A percentile compares a stretch with the other conserved stretches of the same genome.
These are phyloP conservation scores for Nannoperca obscura DNA, from an alignment of 2,797 vertebrate species.

Conservation along the genomic window DNA sequence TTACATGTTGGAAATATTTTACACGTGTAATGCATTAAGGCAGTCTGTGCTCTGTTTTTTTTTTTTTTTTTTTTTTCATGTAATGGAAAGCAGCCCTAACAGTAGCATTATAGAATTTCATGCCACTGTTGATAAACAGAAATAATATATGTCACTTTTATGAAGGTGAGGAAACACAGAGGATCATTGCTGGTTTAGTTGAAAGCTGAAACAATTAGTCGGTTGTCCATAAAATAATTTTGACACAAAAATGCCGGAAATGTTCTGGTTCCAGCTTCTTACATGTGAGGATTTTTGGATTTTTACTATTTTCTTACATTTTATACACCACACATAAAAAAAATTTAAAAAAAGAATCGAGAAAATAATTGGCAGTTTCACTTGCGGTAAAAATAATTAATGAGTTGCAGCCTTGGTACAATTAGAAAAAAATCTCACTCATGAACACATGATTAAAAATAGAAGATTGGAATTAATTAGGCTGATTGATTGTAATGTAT, in stretches of 20 bases:
- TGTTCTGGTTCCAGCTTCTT: background rate
- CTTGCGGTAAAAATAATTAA: background rate
- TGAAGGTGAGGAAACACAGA: constrained; percentile 9
- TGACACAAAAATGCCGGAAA: background rate
- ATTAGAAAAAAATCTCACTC: background rate
- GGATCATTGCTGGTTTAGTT: background rate
- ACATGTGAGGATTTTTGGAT: background rate
- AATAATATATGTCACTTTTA: background rate
- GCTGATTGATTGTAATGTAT: constrained; percentile 21
- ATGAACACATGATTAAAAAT: constrained; percentile 11
- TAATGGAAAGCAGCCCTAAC: constrained; percentile 7
- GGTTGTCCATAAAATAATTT: background rate
- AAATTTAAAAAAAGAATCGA: background rate
- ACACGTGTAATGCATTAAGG: constrained; percentile 39
- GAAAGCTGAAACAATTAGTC: background rate
- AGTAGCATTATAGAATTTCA: constrained; percentile 10
- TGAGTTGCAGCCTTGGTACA: background rate
- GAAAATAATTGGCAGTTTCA: constrained; percentile 7
- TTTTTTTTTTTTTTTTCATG: constrained; percentile 45
- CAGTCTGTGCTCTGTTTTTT: constrained; percentile 34
- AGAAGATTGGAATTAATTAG: background rate
- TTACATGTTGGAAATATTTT: constrained; percentile 41
- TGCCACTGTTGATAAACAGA: constrained; percentile 17
- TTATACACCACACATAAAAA: background rate
- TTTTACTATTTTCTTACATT: constrained; percentile 7